Evolutionary conservation across 2,888 invertebrate species (phyloP).

Genomic region (Metacarcinus magister): DNA sequence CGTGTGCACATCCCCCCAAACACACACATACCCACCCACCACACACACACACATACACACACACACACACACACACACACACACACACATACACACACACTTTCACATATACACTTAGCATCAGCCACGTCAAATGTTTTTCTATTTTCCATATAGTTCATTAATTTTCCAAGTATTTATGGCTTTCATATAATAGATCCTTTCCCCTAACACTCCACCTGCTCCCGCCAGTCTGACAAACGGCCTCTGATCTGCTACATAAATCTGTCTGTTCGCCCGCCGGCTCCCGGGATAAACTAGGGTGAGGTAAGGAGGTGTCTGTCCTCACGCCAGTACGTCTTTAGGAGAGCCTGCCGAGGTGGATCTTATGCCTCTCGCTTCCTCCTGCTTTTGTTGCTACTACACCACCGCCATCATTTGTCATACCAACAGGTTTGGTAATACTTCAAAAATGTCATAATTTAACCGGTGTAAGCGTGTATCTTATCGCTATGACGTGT

Average conservation of each 20-base stretch:
- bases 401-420: not conserved
- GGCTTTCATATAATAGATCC: not conserved
- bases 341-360: not conserved
- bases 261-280: constrained; percentile 5
- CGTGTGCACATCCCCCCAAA: not conserved
- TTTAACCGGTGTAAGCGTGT: not conserved
- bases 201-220: not conserved
- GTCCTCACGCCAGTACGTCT: constrained; percentile 16
- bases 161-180: not conserved
- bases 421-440: not conserved
- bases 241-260: constrained; percentile 26
- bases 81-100: constrained; percentile 34
- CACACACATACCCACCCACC: not conserved
- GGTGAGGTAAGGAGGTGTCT: not conserved
- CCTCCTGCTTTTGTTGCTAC: not conserved
- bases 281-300: constrained; percentile 20
- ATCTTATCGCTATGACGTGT: not conserved
- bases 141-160: not conserved
- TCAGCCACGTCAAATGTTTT: not conserved
- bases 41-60: constrained; percentile 3
- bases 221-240: not conserved
- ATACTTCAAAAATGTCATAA: not conserved
- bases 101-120: not conserved
- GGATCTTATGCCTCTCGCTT: not conserved
- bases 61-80: constrained; percentile 23